Percentiles rank a stretch among this genome's conserved stretches.
These are phyloP conservation scores for Marmota flaviventris DNA, from an alignment of 2,113 vertebrate genomes.

Conservation along the genomic window DNA sequence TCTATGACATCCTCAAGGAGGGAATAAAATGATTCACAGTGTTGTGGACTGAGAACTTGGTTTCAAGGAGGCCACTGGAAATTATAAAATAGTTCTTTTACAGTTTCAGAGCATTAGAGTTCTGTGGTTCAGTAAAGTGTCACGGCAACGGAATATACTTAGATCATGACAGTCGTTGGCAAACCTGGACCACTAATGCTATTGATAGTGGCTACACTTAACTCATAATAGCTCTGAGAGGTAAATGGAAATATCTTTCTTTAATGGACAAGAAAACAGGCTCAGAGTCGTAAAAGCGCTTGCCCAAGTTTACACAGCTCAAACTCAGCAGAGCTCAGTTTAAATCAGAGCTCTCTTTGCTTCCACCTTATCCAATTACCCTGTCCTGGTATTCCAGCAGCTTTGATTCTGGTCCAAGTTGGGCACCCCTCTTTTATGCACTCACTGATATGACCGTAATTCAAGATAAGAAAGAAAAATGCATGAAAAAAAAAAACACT, in stretches of 20 bases:
- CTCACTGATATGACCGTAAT: neutral
- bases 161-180: neutral
- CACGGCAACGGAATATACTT: neutral
- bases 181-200: neutral
- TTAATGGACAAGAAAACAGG: slow-evolving; percentile 11
- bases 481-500: neutral
- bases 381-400: neutral
- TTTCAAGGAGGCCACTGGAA: neutral
- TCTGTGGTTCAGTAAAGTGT: neutral
- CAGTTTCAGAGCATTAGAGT: neutral
- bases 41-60: neutral
- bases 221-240: neutral
- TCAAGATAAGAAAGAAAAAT: slow-evolving; percentile 36
- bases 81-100: neutral
- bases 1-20: neutral
- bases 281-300: neutral
- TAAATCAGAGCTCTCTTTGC: neutral
- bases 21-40: neutral
- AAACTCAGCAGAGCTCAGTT: neutral
- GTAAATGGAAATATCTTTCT: neutral
- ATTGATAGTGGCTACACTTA: neutral
- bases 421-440: neutral
- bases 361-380: neutral
- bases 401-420: neutral
- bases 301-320: neutral